Evolutionary conservation across 2,888 invertebrate genomes (phyloP).

Genomic region (Trisateles emortualis): DNA sequence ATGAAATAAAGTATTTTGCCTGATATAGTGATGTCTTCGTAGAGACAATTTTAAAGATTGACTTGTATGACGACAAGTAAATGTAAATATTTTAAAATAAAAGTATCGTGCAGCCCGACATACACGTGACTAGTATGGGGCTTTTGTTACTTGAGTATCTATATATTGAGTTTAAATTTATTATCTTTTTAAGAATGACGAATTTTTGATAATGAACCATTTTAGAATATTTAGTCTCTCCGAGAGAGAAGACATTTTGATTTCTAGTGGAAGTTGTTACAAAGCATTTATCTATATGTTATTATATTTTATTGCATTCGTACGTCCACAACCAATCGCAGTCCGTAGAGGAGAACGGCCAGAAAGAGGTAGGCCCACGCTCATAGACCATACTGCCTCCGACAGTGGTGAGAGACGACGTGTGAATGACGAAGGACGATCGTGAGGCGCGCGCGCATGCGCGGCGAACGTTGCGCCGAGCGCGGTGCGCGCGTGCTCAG

Average conservation of each 20-base stretch:
- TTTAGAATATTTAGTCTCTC: conserved; percentile 71
- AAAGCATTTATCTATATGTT: conserved; percentile 86
- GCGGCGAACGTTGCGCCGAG: background rate
- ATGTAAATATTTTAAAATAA: conserved; percentile 83
- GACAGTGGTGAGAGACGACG: conserved; percentile 65
- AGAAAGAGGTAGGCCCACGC: conserved; percentile 83
- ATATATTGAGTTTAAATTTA: conserved; percentile 71
- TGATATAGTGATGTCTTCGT: conserved; percentile 84
- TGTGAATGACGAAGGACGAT: conserved; percentile 54
- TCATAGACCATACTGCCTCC: conserved; percentile 67
- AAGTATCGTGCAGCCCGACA: conserved; percentile 75
- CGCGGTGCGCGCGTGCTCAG: conserved; percentile 5
- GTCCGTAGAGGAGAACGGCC: conserved; percentile 87
- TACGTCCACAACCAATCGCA: conserved; percentile 87
- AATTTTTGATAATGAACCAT: conserved; percentile 67
- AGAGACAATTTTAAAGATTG: conserved; percentile 82
- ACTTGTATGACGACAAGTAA: conserved; percentile 79
- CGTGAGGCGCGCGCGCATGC: conserved; percentile 6
- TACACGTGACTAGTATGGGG: conserved; percentile 76
- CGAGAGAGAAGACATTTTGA: conserved; percentile 71
- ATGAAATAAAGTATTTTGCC: conserved; percentile 80
- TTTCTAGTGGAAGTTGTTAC: conserved; percentile 80
- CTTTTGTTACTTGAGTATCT: conserved; percentile 79
- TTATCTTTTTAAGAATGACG: conserved; percentile 77
- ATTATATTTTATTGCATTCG: conserved; percentile 87